Conservation (phyloP, 2,113 vertebrate species). For the Platanista minor region DNA sequence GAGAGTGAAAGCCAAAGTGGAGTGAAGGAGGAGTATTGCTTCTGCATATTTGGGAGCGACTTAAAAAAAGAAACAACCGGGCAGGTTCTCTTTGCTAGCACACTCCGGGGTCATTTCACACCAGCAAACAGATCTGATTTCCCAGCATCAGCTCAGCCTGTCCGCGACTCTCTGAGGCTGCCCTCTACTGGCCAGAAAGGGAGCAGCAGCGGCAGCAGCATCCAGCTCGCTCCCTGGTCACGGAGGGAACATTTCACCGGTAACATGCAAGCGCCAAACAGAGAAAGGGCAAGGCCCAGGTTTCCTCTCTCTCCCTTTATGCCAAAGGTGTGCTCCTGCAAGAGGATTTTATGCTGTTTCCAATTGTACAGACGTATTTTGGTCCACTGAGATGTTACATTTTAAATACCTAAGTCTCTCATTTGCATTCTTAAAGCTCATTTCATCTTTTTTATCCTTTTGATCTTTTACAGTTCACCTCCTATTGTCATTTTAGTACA, state of each 20-base stretch:
- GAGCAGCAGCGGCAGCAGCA: rapidly evolving
- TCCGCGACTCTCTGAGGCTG: background rate
- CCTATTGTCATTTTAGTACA: background rate
- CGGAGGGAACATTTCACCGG: background rate
- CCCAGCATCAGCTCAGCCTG: rapidly evolving
- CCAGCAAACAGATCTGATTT: background rate
- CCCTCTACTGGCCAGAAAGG: background rate
- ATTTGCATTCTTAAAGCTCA: background rate
- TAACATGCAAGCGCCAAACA: background rate
- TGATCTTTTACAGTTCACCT: background rate
- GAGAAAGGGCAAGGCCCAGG: background rate
- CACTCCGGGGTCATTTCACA: background rate
- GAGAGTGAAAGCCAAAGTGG: background rate
- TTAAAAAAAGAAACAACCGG: background rate
- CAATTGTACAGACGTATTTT: background rate
- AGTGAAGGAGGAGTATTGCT: background rate
- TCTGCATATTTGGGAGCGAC: background rate
- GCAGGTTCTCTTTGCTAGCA: background rate
- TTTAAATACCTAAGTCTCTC: background rate
- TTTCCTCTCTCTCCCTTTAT: background rate
- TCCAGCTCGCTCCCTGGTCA: background rate
- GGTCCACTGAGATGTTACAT: background rate
- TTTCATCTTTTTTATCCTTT: background rate
- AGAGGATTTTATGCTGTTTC: background rate
- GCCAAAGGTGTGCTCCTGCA: background rate